Conservation (phyloP, 2,797 vertebrate genomes). For the Myotis daubentonii region DNA sequence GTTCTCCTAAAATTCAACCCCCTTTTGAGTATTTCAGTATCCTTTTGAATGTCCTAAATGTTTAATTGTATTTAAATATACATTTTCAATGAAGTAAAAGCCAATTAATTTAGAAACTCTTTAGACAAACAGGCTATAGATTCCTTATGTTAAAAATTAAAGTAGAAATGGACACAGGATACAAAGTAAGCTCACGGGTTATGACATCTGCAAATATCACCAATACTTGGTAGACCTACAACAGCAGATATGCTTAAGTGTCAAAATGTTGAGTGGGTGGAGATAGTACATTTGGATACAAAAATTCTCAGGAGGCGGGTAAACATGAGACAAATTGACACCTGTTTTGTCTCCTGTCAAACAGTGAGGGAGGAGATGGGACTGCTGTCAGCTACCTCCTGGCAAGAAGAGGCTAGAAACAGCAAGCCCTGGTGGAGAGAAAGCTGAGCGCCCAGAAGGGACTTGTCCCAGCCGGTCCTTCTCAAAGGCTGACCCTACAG, state of each 20-base stretch:
- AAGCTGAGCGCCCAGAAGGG: background rate
- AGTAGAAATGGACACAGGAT: background rate
- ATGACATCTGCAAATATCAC: background rate
- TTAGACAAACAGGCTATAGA: background rate
- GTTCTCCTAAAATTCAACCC: background rate
- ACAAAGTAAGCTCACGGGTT: background rate
- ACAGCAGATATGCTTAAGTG: background rate
- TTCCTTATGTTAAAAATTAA: background rate
- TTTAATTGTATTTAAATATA: conserved; percentile 31
- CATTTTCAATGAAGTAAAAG: conserved; percentile 21
- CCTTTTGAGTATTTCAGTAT: background rate
- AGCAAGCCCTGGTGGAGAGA: background rate
- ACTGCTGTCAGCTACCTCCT: background rate
- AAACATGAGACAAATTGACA: background rate
- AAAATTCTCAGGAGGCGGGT: background rate
- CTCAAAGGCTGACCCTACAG: background rate
- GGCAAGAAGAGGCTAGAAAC: background rate
- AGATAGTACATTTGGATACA: background rate
- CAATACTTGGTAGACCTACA: background rate
- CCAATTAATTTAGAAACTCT: background rate
- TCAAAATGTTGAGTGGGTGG: background rate
- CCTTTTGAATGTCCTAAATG: background rate
- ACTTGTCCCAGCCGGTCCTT: background rate
- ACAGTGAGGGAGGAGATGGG: background rate
- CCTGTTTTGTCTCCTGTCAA: background rate